phyloP scores from a whole-genome alignment of 2,113 vertebrate genomes.

The Lichenostomus cassidix region DNA sequence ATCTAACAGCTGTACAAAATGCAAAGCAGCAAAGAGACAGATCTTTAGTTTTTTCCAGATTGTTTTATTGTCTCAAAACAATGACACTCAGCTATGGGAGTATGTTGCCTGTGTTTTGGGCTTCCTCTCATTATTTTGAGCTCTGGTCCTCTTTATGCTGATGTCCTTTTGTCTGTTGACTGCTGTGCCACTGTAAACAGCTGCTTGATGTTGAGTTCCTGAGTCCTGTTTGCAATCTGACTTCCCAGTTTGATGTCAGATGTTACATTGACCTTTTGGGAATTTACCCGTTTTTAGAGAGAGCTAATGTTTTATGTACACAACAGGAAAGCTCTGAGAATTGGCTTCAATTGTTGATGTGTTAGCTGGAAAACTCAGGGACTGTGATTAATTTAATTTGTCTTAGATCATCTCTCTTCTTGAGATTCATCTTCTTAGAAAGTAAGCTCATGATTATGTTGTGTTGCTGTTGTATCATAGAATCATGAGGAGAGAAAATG shows the following conservation, averaged over 20 bases:
- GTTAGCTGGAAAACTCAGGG: neutral
- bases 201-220: neutral
- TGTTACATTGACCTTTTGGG: neutral
- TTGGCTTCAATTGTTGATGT: neutral
- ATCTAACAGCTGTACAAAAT: neutral
- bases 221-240: neutral
- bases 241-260: neutral
- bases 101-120: neutral
- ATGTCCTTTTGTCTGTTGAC: neutral
- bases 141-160: neutral
- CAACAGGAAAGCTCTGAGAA: neutral
- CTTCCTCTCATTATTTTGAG: neutral
- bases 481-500: neutral
- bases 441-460: neutral
- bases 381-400: neutral
- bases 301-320: neutral
- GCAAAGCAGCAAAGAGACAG: neutral
- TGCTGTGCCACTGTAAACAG: neutral
- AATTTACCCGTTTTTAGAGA: neutral
- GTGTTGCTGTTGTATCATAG: neutral
- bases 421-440: neutral
- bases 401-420: neutral
- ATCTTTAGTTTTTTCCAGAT: neutral
- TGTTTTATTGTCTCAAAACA: neutral
- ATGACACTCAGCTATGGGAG: neutral